Evolutionary conservation across 2,113 vertebrate genomes (phyloP).

Genomic region (Ammodytes marinus): DNA sequence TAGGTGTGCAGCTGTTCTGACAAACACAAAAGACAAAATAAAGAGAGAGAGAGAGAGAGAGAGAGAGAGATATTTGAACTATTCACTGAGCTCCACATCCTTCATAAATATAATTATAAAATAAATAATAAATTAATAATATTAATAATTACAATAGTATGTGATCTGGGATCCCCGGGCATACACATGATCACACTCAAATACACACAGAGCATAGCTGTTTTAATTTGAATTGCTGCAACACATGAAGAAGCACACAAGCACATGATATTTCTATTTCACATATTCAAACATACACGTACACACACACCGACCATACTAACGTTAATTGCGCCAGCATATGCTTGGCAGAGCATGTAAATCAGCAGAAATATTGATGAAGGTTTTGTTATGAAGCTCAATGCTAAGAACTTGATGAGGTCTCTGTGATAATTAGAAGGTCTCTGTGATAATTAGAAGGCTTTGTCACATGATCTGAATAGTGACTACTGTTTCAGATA

Average conservation of each 20-base stretch:
- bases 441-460: slow-evolving; percentile 62
- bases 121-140: too few relatives aligned
- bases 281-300: slow-evolving; percentile 21
- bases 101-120: slow-evolving; percentile 33
- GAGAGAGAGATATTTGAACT: slow-evolving; percentile 6
- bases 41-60: neutral
- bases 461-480: slow-evolving; percentile 49
- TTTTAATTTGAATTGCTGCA: slow-evolving; percentile 45
- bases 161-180: slow-evolving; percentile 15
- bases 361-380: slow-evolving; percentile 74
- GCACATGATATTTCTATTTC: slow-evolving; percentile 19
- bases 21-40: too few relatives aligned
- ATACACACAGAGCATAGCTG: slow-evolving; percentile 4
- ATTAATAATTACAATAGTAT: neutral
- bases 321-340: slow-evolving; percentile 68
- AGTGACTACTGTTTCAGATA: slow-evolving; percentile 29
- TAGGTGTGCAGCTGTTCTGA: neutral
- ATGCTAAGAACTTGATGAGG: slow-evolving; percentile 65
- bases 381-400: slow-evolving; percentile 71
- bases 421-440: slow-evolving; percentile 56
- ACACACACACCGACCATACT: slow-evolving; percentile 23
- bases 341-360: slow-evolving; percentile 72
- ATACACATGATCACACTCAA: slow-evolving; percentile 27
- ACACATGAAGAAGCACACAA: slow-evolving; percentile 28
- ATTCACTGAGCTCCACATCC: slow-evolving; percentile 30